Percentiles rank a stretch among this genome's conserved stretches.
phyloP scores from a whole-genome alignment of 2,888 invertebrate genomes.

The Troides aeacus region DNA sequence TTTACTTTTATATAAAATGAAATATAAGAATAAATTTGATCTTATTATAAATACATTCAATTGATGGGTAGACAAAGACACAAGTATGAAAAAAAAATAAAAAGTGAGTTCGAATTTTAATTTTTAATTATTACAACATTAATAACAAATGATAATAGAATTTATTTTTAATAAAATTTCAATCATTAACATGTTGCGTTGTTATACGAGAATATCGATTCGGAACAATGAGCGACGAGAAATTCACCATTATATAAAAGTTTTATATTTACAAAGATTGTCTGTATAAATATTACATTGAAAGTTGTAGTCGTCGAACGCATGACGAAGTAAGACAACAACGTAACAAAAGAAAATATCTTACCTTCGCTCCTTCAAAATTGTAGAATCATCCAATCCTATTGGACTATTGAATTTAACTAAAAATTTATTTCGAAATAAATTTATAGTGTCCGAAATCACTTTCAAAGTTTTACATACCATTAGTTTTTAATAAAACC shows the following conservation, averaged over 20 bases:
- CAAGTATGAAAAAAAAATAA: too few species aligned
- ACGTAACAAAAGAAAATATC: conserved; percentile 57
- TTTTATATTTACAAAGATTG: background rate
- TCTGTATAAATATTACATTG: background rate
- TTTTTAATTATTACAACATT: background rate
- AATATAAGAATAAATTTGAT: too few species aligned
- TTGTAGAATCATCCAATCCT: conserved; percentile 71
- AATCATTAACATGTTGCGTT: background rate
- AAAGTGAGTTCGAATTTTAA: too few species aligned
- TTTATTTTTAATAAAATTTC: background rate
- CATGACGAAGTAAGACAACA: conserved; percentile 39
- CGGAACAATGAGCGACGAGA: background rate
- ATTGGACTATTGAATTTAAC: conserved; percentile 37
- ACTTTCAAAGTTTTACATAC: conserved; percentile 41
- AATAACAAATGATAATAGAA: background rate
- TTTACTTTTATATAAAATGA: too few species aligned
- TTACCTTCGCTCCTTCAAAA: conserved; percentile 63
- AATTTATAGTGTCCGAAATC: conserved; percentile 34
- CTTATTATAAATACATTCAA: too few species aligned
- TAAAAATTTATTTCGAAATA: conserved; percentile 34
- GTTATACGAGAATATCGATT: background rate
- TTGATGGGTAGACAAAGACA: too few species aligned
- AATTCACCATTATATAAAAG: background rate
- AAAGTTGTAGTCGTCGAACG: conserved; percentile 31
- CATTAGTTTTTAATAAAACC: conserved; percentile 48